A percentile compares a stretch with the other conserved stretches of the same genome.
Conservation (phyloP, 2,888 invertebrate genomes). For the Lamellibrachia satsuma region DNA sequence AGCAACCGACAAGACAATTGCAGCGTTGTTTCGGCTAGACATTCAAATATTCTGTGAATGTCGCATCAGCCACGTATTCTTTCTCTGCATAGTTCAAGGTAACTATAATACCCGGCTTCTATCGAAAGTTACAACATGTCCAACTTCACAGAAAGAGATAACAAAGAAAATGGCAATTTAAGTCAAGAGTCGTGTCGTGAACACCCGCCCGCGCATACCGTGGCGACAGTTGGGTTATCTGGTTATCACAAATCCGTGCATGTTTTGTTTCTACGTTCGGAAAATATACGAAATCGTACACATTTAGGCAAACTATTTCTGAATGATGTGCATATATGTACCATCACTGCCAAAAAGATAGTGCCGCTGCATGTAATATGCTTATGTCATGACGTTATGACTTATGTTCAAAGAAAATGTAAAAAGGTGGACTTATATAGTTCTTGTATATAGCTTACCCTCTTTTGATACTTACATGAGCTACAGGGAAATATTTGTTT, state of each 20-base stretch:
- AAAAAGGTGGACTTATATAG: no score
- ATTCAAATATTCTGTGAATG: slow-evolving; percentile 17
- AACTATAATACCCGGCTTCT: not conserved
- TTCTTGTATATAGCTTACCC: no score
- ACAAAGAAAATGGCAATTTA: not conserved
- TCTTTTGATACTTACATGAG: no score
- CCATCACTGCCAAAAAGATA: no score
- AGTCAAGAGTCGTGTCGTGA: not conserved
- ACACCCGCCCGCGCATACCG: not conserved
- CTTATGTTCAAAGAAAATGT: no score
- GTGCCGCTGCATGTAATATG: no score
- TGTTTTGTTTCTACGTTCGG: not conserved
- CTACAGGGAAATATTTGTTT: no score
- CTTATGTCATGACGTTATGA: no score
- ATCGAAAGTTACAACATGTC: not conserved
- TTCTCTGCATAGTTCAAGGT: slow-evolving; percentile 3
- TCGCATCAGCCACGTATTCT: slow-evolving; percentile 1
- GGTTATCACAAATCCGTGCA: not conserved
- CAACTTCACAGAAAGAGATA: not conserved
- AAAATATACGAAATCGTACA: not conserved
- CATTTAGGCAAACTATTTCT: no score
- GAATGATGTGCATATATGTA: no score
- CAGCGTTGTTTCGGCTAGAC: slow-evolving; percentile 5
- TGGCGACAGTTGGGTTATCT: slow-evolving; percentile 1
- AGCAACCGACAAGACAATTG: not conserved